These are phyloP conservation scores for Prochilodus magdalenae DNA, from an alignment of 2,113 vertebrate genomes.

Conservation along the genomic window DNA sequence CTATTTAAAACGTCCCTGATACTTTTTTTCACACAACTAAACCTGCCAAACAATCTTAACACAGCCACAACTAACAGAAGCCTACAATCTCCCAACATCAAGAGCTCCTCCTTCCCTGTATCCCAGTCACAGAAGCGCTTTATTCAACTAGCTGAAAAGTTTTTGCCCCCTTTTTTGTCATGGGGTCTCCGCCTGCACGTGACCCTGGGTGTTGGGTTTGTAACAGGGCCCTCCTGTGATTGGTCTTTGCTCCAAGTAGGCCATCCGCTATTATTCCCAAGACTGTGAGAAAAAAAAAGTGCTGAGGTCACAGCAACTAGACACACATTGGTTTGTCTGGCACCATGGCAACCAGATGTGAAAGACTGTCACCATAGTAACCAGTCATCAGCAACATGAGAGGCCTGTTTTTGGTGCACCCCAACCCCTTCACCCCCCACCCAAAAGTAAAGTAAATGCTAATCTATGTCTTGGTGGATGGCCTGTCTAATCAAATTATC, in stretches of 20 bases:
- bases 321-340: conserved; percentile 64
- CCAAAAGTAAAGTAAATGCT: not conserved
- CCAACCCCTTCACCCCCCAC: too few species aligned
- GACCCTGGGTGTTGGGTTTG: conserved; percentile 67
- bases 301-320: conserved; percentile 69
- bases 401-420: not conserved
- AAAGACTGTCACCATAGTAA: conserved; percentile 61
- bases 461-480: not conserved
- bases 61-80: not conserved
- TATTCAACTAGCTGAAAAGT: conserved; percentile 51
- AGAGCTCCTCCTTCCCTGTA: not conserved
- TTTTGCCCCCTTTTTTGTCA: not conserved
- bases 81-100: not conserved
- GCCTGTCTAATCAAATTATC: conserved; percentile 4
- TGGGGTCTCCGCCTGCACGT: not conserved
- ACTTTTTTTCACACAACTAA: not conserved
- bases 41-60: not conserved
- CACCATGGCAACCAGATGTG: conserved; percentile 77
- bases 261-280: conserved; percentile 70
- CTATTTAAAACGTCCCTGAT: not conserved
- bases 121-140: conserved; percentile 51
- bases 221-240: conserved; percentile 56
- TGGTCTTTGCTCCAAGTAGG: conserved; percentile 56
- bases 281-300: conserved; percentile 65
- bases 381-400: conserved; percentile 45